Conservation (phyloP, 2,113 vertebrate species). For the Hyperopisus bebe region DNA sequence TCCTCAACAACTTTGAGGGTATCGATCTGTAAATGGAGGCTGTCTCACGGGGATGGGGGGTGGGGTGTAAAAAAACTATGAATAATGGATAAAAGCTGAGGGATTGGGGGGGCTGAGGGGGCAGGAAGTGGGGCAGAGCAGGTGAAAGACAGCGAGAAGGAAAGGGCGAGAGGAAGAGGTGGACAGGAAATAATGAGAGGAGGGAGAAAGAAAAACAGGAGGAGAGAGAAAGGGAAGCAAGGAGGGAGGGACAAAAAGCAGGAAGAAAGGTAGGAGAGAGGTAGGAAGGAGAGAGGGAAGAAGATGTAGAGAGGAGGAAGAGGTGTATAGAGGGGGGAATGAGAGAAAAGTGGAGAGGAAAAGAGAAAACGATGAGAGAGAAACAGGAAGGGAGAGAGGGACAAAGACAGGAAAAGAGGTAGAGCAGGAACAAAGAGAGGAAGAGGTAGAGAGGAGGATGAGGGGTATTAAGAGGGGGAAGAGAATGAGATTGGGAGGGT, state of each 20-base stretch:
- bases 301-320: background rate
- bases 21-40: constrained; percentile 9
- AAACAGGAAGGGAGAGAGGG: background rate
- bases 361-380: background rate
- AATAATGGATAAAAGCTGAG: constrained; percentile 10
- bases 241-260: background rate
- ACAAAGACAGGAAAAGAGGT: background rate
- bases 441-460: background rate
- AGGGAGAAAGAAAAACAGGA: constrained; percentile 19
- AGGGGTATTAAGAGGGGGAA: background rate
- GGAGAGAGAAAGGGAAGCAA: constrained; percentile 14
- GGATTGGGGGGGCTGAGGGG: background rate
- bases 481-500: background rate
- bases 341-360: background rate
- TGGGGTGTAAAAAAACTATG: background rate
- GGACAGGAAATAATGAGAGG: background rate
- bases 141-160: background rate
- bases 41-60: background rate
- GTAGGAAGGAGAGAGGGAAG: background rate
- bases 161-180: background rate
- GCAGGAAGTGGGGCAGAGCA: constrained; percentile 2
- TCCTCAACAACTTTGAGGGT: background rate
- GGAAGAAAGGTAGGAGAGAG: background rate
- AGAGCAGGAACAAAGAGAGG: background rate
- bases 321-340: background rate